phyloP scores from a whole-genome alignment of 2,113 vertebrate species.

The Microtus richardsoni region DNA sequence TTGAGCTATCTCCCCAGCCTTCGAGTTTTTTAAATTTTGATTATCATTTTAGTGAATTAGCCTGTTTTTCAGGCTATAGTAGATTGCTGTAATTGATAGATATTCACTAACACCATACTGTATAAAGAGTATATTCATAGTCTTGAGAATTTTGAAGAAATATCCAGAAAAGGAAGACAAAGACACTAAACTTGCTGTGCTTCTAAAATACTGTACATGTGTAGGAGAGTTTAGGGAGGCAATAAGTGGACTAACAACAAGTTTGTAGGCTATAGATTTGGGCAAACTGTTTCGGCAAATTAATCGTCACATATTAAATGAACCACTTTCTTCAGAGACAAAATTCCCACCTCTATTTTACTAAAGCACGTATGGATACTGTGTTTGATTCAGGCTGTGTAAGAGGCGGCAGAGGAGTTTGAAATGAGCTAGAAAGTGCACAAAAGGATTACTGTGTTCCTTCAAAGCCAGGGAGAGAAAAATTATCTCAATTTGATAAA shows the following conservation, averaged over 20 bases:
- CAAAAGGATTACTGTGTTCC: not conserved
- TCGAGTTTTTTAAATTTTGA: not conserved
- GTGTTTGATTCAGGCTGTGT: not conserved
- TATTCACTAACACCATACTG: not conserved
- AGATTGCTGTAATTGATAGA: not conserved
- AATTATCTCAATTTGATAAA: not conserved
- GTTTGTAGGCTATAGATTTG: constrained; percentile 4
- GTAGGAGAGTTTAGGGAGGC: not conserved
- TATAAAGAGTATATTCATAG: not conserved
- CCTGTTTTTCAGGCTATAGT: not conserved
- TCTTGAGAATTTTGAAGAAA: constrained; percentile 14
- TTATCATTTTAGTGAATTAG: constrained; percentile 13
- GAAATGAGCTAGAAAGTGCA: not conserved
- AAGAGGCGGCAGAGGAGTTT: not conserved
- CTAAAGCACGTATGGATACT: not conserved
- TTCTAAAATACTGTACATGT: not conserved
- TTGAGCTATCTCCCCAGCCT: not conserved
- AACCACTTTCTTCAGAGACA: not conserved
- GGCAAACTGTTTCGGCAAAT: not conserved
- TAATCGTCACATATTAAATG: not conserved
- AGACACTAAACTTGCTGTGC: not conserved
- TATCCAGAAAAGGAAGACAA: not conserved
- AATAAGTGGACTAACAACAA: not conserved
- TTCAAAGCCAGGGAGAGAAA: not conserved
- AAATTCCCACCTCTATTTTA: not conserved